Conservation (phyloP, 1,140 invertebrate species). For the Zaprionus lachaisei region DNA sequence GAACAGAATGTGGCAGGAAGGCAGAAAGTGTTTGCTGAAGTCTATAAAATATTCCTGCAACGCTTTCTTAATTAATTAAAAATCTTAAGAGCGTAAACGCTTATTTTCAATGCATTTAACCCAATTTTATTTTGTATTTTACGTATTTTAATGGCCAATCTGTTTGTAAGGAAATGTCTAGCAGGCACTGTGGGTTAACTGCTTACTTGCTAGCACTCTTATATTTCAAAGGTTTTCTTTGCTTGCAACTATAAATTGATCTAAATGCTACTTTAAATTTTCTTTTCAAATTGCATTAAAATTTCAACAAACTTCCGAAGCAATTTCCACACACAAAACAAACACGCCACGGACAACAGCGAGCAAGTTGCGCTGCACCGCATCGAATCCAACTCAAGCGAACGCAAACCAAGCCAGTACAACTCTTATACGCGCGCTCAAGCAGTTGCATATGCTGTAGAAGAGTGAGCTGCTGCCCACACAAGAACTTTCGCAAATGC, state of each 20-base stretch:
- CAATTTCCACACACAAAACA: neutral
- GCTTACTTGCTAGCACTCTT: neutral
- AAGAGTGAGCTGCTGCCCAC: constrained; percentile 20
- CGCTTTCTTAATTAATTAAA: neutral
- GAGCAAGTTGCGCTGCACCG: constrained; percentile 23
- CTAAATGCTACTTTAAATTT: neutral
- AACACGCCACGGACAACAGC: constrained; percentile 10
- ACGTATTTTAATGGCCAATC: neutral
- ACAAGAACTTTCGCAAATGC: neutral
- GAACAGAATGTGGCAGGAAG: neutral
- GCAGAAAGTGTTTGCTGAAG: no score
- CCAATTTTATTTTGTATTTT: no score
- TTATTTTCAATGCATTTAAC: no score
- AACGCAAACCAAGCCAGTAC: constrained; percentile 3
- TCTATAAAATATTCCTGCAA: neutral
- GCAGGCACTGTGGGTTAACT: neutral
- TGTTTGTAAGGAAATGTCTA: neutral
- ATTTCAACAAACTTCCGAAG: neutral
- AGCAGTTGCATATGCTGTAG: constrained; percentile 8
- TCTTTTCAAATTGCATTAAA: constrained; percentile 10
- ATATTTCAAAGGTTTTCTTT: neutral
- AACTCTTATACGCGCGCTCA: constrained; percentile 29
- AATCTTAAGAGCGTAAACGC: neutral
- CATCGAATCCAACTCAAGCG: constrained; percentile 4
- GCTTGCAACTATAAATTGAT: neutral